Evolutionary conservation across 1,140 invertebrate genomes (phyloP), one percentile per base, ranked within the genome.

Genomic region (Caenorhabditis tropicalis): DNA sequence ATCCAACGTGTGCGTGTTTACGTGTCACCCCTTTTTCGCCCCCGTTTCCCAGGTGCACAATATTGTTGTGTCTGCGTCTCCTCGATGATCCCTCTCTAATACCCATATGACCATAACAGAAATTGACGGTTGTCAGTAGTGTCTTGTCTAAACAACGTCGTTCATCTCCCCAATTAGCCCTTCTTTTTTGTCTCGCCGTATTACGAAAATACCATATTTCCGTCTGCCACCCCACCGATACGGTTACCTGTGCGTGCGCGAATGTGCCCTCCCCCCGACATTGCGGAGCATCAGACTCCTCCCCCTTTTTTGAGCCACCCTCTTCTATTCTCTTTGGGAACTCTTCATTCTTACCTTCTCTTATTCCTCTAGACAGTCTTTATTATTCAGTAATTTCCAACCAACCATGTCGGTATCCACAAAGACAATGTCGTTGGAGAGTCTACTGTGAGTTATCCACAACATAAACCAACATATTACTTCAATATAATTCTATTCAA

Each of bases 81-180:
- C n/a, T n/a, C n/a, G n/a, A n/a, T n/a, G n/a, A 36, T 70, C 19
- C 33, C 9, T 9, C 33, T 24, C n/a, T 70, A 70, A 70, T 70
- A 24, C 60, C 60, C 60, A 0, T 60, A 53, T 53, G 51, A 7
- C n/a, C 21, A 29, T 60, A 31, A 12, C 19, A 19, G 15, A 70
- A 70, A 70, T 70, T 70, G n/a, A 7, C 60, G 60, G 60, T 70
- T 70, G 60, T 70, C 60, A 70, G 29, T 36, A 70, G 60, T 31
- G 19, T 16, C 1, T 33, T 70, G 60, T 70, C 60, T 27, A 70
- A 70, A 70, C 60, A 70, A 36, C 12, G n/a, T n/a, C 39, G 33
- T 70, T 33, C 39, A 10, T n/a, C 12, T 36, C 16, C 31, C 60
- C 31, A 39, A 39, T 70, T 70, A 70, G 31, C 6, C 16, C 60